Percentiles rank a stretch among this genome's conserved stretches.
Evolutionary conservation across 2,113 vertebrate genomes (phyloP).

Genomic region (Beaufortia kweichowensis): DNA sequence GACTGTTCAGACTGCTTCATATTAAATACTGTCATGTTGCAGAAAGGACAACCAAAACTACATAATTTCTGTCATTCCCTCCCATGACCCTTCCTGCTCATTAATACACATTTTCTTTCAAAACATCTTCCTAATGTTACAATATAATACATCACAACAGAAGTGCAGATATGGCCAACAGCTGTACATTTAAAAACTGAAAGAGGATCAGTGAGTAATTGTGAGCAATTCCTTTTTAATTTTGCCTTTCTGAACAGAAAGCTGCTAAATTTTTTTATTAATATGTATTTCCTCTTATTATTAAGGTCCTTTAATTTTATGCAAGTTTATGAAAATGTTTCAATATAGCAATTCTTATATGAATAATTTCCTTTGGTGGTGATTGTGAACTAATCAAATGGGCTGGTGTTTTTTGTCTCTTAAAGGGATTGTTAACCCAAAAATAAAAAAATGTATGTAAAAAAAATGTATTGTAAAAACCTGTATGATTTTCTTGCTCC

Average conservation of each 20-base stretch:
- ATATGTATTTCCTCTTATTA: no score
- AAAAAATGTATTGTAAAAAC: no score
- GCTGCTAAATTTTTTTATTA: no score
- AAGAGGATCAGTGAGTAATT: constrained; percentile 71
- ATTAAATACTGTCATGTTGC: constrained; percentile 79
- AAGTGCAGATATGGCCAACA: constrained; percentile 76
- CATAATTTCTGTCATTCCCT: constrained; percentile 65
- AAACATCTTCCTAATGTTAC: constrained; percentile 75
- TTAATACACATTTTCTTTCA: constrained; percentile 62
- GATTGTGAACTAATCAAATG: no score
- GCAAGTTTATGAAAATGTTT: background rate
- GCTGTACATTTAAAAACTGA: constrained; percentile 72
- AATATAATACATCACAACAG: constrained; percentile 80
- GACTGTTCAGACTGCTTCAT: constrained; percentile 79
- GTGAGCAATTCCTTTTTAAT: background rate
- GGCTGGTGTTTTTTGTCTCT: no score
- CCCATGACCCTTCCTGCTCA: constrained; percentile 58
- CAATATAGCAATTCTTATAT: no score
- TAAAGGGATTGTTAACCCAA: no score
- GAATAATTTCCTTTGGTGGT: no score
- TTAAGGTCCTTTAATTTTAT: constrained; percentile 15
- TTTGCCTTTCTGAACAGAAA: no score
- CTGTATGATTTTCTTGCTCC: no score
- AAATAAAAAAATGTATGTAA: no score
- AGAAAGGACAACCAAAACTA: constrained; percentile 74